Evolutionary conservation across 2,888 invertebrate genomes (phyloP).

Genomic region (Neuroscelio doddi): DNA sequence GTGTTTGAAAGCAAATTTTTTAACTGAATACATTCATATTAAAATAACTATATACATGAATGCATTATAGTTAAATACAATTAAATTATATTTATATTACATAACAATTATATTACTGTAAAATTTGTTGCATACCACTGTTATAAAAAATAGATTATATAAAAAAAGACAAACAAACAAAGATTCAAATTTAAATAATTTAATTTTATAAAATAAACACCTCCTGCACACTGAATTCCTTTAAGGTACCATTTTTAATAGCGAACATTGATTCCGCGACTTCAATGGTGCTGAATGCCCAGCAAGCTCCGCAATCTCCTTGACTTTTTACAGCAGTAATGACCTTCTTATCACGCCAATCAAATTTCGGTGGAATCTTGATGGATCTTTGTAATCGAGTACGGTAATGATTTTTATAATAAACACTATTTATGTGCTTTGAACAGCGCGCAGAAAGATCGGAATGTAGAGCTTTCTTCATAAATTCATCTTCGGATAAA

Average conservation of each 20-base stretch:
- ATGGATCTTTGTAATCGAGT: constrained; percentile 52
- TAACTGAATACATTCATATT: too few species aligned
- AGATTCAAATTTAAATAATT: background rate
- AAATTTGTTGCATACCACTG: too few species aligned
- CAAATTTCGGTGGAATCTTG: constrained; percentile 62
- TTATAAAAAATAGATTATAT: too few species aligned
- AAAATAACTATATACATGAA: too few species aligned
- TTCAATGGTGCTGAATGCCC: constrained; percentile 87
- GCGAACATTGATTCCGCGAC: constrained; percentile 85
- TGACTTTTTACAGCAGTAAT: constrained; percentile 82
- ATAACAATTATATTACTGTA: too few species aligned
- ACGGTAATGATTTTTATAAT: constrained; percentile 52
- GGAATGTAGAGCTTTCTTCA: constrained; percentile 65
- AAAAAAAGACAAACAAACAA: too few species aligned
- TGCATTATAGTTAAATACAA: too few species aligned
- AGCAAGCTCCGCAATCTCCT: constrained; percentile 86
- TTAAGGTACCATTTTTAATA: constrained; percentile 77
- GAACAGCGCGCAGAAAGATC: constrained; percentile 57
- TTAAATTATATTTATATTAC: too few species aligned
- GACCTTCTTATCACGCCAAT: constrained; percentile 79
- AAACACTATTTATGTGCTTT: constrained; percentile 53
- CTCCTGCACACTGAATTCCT: constrained; percentile 82
- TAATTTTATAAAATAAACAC: constrained; percentile 56
- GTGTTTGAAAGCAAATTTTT: too few species aligned
- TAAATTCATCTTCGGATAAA: constrained; percentile 76